phyloP scores from a whole-genome alignment of 2,113 vertebrate species.

The Acrocephalus arundinaceus region DNA sequence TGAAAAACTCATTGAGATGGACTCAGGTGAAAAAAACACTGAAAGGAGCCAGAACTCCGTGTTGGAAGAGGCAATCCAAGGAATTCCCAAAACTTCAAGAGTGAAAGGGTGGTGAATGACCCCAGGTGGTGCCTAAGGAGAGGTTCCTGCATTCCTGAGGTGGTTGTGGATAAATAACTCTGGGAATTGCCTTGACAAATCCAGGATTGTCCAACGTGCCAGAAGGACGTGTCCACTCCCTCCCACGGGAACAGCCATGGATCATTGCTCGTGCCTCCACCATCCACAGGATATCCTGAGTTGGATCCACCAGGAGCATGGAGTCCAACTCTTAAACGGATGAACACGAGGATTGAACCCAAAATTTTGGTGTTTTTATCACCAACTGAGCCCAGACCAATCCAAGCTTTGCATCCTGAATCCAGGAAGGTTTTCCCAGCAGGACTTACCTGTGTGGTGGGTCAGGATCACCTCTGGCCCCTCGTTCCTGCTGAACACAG shows the following conservation, averaged over 20 bases:
- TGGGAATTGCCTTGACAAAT: fast-evolving
- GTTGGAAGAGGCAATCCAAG: not conserved
- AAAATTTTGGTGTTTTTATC: not conserved
- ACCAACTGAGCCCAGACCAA: too few species aligned
- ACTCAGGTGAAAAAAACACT: not conserved
- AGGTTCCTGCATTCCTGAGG: not conserved
- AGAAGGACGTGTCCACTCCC: fast-evolving
- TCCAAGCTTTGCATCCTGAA: not conserved
- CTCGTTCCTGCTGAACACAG: conserved; percentile 79
- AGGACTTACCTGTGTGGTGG: conserved; percentile 80
- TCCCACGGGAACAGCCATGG: not conserved
- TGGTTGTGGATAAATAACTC: not conserved
- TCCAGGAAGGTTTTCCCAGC: not conserved
- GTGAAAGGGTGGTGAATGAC: too few species aligned
- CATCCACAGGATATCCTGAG: not conserved
- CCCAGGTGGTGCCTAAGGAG: not conserved
- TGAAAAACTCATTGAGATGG: not conserved
- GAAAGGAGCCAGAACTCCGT: not conserved
- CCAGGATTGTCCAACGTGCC: not conserved
- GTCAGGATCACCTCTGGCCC: conserved; percentile 82
- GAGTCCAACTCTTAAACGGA: not conserved
- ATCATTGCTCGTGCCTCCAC: not conserved
- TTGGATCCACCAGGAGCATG: not conserved
- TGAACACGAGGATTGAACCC: not conserved
- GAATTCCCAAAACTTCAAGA: not conserved